phyloP scores from a whole-genome alignment of 2,113 vertebrate species.

The Forbesichthys agassizii region DNA sequence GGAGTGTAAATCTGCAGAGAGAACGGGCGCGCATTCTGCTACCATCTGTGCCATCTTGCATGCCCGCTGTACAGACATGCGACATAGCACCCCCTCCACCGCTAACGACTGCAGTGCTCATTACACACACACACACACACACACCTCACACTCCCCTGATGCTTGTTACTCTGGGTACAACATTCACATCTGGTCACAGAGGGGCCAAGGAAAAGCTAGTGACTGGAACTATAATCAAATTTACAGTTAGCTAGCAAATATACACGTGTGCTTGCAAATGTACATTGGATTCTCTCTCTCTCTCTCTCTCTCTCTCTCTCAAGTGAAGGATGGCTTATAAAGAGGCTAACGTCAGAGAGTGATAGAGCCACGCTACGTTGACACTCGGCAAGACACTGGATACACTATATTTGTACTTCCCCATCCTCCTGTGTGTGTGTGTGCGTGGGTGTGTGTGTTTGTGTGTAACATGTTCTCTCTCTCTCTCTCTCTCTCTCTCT shows the following conservation, averaged over 20 bases:
- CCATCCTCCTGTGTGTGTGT: too few relatives aligned
- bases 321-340: too few relatives aligned
- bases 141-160: slow-evolving; percentile 23
- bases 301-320: neutral
- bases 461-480: too few relatives aligned
- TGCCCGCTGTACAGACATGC: slow-evolving; percentile 29
- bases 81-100: slow-evolving; percentile 19
- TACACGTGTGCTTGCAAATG: neutral
- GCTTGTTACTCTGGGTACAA: slow-evolving; percentile 37
- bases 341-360: too few relatives aligned
- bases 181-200: slow-evolving; percentile 50
- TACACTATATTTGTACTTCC: too few relatives aligned
- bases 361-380: too few relatives aligned
- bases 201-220: neutral
- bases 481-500: too few relatives aligned
- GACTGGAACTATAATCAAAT: neutral
- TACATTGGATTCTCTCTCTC: neutral
- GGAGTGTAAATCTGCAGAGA: slow-evolving; percentile 55
- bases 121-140: slow-evolving; percentile 36
- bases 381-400: too few relatives aligned
- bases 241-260: neutral
- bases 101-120: slow-evolving; percentile 48
- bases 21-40: slow-evolving; percentile 45
- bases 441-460: too few relatives aligned
- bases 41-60: slow-evolving; percentile 64